Evolutionary conservation across 2,888 invertebrate genomes (phyloP).

Genomic region (Gryllus longicercus): DNA sequence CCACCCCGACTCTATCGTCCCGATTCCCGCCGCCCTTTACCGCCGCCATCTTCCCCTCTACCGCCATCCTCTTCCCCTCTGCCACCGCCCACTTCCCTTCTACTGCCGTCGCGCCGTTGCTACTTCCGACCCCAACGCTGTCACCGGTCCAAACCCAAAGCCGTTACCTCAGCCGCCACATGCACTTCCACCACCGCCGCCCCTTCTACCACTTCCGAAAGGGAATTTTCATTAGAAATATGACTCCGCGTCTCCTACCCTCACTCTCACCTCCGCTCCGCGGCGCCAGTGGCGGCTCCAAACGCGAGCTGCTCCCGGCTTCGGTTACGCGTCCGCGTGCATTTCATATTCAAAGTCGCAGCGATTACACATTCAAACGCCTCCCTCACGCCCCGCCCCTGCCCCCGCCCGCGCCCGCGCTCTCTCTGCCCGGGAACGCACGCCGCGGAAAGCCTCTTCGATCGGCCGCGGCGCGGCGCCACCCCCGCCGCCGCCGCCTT

Average conservation of each 20-base stretch:
- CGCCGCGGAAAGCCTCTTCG: not conserved
- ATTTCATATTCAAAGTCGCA: conserved; percentile 10
- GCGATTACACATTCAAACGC: conserved; percentile 3
- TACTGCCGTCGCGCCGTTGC: too few species aligned
- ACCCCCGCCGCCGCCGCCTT: not conserved
- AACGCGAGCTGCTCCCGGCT: not conserved
- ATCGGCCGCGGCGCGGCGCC: not conserved
- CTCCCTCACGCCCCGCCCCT: not conserved
- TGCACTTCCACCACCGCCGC: too few species aligned
- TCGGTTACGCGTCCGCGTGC: not conserved
- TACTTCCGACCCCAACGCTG: too few species aligned
- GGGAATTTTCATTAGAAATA: conserved; percentile 2
- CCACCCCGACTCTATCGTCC: too few species aligned
- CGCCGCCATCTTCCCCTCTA: too few species aligned
- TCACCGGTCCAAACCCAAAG: too few species aligned
- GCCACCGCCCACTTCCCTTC: too few species aligned
- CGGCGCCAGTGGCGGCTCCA: too few species aligned
- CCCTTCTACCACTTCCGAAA: not conserved
- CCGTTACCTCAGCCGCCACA: too few species aligned
- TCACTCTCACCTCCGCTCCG: too few species aligned
- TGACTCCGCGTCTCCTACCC: not conserved
- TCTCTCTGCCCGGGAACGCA: not conserved
- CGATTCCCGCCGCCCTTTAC: too few species aligned
- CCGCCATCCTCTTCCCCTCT: too few species aligned
- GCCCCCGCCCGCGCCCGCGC: not conserved